Base-by-base conservation (phyloP, 2,888 invertebrate genomes). In the Diaprepes abbreviatus region DNA sequence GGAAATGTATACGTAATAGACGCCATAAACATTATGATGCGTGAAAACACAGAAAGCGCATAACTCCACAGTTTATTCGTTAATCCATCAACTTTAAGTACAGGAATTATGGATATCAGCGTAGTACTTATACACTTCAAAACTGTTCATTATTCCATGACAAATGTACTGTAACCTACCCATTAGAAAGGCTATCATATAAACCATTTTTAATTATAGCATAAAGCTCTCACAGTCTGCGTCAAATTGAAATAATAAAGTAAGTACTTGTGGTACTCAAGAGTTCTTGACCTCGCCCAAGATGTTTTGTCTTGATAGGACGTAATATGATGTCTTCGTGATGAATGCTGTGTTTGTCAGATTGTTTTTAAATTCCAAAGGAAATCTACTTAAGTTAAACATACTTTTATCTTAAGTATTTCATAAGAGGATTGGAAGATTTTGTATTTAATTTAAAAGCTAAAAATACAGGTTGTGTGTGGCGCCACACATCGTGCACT, bases 221-320 rank as follows among this genome's bases (percentile, higher is more conserved):
- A 28, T 19, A 28, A 50, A 28, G 48, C 48, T 50, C 28, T 14
- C 48, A 50, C 16, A 28, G 48, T 28, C 28, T 50, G 48, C 16
- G 48, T 50, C 7, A 50, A 50, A 50, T 50, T 50, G 48, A 50
- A 50, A 50, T 50, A 50, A 50, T 50, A 50, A 50, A 28, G 28
- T 50, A 50, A 50, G 28, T 50, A 50, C 28, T 50, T 45, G 6
- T 45, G 28, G 48, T 24, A 28, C 48, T 50, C 16, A 10, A 28
- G 28, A 31, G 48, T 50, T 50, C 48, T 28, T 50, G 48, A 50
- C 48, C 48, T 50, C 48, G 48, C 48, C 10, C 28, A 50, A 50
- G 48, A 50, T 50, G 28, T 50, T 50, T 50, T 28, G 28, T 50
- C 48, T 50, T 50, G 48, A 50, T 50, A 50, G 48, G 48, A 50